Percentiles rank a stretch among this genome's conserved stretches.
Conservation (phyloP, 2,113 vertebrate genomes). For the Indicator maculatus region DNA sequence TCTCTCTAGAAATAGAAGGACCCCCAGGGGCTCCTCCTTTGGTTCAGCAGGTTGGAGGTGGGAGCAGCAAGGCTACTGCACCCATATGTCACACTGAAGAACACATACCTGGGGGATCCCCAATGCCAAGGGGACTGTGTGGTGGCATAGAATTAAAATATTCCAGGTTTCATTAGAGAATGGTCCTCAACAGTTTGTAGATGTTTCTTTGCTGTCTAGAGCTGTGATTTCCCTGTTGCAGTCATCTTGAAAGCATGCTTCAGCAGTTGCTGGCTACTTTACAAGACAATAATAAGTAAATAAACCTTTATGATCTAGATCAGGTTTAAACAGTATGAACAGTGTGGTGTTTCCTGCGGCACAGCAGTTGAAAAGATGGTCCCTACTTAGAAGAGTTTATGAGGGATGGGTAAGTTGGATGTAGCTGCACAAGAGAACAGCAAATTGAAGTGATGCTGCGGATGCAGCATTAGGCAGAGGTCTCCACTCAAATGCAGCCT, state of each 20-base stretch:
- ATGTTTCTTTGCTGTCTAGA: rapidly evolving
- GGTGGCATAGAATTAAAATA: neutral
- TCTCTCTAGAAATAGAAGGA: neutral
- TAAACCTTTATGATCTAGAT: neutral
- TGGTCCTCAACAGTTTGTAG: neutral
- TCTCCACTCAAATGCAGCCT: neutral
- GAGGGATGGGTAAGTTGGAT: rapidly evolving
- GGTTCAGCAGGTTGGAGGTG: neutral
- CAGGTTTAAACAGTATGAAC: neutral
- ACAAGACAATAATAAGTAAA: neutral
- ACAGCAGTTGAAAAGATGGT: neutral
- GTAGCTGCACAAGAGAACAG: neutral
- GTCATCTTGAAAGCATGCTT: neutral
- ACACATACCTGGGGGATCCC: too few species aligned
- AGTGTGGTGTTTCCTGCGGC: neutral
- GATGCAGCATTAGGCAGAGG: rapidly evolving
- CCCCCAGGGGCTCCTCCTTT: rapidly evolving
- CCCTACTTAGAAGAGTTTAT: neutral
- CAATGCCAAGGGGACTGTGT: rapidly evolving
- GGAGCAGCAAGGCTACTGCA: neutral
- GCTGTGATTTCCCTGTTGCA: neutral
- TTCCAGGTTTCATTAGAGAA: rapidly evolving
- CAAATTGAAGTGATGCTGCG: neutral
- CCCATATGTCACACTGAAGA: rapidly evolving
- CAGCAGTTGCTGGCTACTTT: neutral